Percentiles rank a stretch among this genome's conserved stretches.
These are phyloP conservation scores for Chionodraco myersi DNA, from an alignment of 2,113 vertebrate genomes.

Conservation along the genomic window DNA sequence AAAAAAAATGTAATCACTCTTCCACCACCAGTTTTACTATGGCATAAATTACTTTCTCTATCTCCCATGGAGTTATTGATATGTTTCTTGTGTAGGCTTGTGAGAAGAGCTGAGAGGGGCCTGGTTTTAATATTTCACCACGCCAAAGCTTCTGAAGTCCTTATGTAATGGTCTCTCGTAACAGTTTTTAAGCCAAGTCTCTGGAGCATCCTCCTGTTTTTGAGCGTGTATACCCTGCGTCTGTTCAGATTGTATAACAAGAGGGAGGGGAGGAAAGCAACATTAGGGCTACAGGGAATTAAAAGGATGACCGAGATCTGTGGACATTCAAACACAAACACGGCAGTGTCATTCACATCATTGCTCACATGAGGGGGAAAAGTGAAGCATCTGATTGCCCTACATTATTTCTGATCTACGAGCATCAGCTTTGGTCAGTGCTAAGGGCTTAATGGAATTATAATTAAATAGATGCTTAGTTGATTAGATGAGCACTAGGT, in stretches of 20 bases:
- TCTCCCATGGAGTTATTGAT: background rate
- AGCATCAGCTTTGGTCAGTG: slow-evolving; percentile 1
- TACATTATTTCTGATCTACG: background rate
- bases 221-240: slow-evolving; percentile 36
- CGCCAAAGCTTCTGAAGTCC: slow-evolving; percentile 52
- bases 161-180: slow-evolving; percentile 50
- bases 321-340: slow-evolving; percentile 21
- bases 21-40: background rate
- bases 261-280: slow-evolving; percentile 22
- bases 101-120: slow-evolving; percentile 5
- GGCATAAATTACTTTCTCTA: background rate
- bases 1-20: background rate
- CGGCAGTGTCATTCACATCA: slow-evolving; percentile 23
- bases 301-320: slow-evolving; percentile 37
- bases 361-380: background rate
- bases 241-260: slow-evolving; percentile 51
- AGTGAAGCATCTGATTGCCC: background rate
- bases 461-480: slow-evolving; percentile 36
- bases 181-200: slow-evolving; percentile 51
- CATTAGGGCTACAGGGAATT: slow-evolving; percentile 48
- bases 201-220: slow-evolving; percentile 32
- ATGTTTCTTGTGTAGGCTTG: background rate
- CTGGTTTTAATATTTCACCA: slow-evolving; percentile 19
- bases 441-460: slow-evolving; percentile 29
- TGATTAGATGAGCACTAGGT: slow-evolving; percentile 23